A percentile compares a stretch with the other conserved stretches of the same genome.
These are phyloP conservation scores for Ethmia dodecea DNA, from an alignment of 2,888 invertebrate species.

Conservation along the genomic window DNA sequence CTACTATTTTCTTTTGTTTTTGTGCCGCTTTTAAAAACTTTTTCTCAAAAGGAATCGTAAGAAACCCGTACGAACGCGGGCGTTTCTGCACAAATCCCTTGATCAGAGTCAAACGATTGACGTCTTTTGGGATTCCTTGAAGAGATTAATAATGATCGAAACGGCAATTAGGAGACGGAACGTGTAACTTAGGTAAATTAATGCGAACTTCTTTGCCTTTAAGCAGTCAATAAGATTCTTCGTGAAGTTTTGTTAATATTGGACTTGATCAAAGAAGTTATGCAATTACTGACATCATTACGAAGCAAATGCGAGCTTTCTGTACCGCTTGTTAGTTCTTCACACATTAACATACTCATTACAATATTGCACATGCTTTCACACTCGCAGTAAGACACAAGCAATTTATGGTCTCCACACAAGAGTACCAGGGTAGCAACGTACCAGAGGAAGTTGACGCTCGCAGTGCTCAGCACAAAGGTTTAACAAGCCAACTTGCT, in stretches of 20 bases:
- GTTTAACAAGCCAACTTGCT: conserved; percentile 55
- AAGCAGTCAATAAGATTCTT: no score
- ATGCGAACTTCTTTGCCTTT: no score
- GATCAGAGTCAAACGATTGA: conserved; percentile 61
- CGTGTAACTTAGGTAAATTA: conserved; percentile 29
- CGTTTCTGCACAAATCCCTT: conserved; percentile 56
- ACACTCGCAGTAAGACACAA: no score
- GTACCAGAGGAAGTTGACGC: conserved; percentile 20
- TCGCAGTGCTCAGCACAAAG: conserved; percentile 39
- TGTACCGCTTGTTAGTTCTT: no score
- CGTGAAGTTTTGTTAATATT: no score
- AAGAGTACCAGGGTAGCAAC: conserved; percentile 7
- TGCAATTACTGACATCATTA: no score
- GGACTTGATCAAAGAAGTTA: no score
- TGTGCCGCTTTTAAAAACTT: conserved; percentile 64
- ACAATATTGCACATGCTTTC: no score
- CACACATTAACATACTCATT: no score
- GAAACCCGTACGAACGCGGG: conserved; percentile 46
- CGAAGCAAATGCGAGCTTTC: no score
- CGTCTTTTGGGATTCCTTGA: conserved; percentile 46
- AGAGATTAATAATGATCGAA: conserved; percentile 58
- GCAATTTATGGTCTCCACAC: not conserved
- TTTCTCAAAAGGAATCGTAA: conserved; percentile 60
- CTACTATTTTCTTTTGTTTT: conserved; percentile 72
- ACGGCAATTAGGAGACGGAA: conserved; percentile 61